phyloP scores from a whole-genome alignment of 2,113 vertebrate species.

The Stegostoma tigrinum region DNA sequence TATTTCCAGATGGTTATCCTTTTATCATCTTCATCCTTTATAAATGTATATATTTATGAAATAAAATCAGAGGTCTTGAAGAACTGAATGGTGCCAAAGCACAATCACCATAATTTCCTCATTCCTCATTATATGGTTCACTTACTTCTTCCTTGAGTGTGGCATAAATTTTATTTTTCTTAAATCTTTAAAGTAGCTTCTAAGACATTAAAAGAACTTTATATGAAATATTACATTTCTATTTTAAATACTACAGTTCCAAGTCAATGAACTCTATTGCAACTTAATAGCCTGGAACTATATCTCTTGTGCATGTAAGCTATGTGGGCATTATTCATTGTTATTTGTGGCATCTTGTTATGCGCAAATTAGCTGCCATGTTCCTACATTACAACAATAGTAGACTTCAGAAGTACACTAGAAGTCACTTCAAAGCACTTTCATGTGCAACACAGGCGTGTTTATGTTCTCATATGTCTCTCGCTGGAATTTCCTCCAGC shows the following conservation, averaged over 20 bases:
- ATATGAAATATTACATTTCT: neutral
- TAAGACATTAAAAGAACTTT: neutral
- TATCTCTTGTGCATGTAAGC: neutral
- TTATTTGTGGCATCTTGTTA: neutral
- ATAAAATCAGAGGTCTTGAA: neutral
- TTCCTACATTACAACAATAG: neutral
- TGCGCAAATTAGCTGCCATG: neutral
- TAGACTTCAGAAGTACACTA: neutral
- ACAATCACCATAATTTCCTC: neutral
- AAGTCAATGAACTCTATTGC: neutral
- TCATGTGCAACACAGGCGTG: neutral
- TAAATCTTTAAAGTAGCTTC: neutral
- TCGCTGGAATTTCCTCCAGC: too few relatives aligned
- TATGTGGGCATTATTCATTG: neutral
- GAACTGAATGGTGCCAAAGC: neutral
- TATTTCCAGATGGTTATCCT: neutral
- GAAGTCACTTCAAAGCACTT: neutral
- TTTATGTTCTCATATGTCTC: neutral
- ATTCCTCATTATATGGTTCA: neutral
- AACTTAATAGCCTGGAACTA: neutral
- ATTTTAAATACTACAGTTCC: neutral
- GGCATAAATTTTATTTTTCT: neutral
- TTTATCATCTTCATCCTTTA: neutral
- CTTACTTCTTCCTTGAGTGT: neutral
- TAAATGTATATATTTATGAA: neutral